phyloP scores from a whole-genome alignment of 1,140 invertebrate genomes.

The Drosophila parvula region DNA sequence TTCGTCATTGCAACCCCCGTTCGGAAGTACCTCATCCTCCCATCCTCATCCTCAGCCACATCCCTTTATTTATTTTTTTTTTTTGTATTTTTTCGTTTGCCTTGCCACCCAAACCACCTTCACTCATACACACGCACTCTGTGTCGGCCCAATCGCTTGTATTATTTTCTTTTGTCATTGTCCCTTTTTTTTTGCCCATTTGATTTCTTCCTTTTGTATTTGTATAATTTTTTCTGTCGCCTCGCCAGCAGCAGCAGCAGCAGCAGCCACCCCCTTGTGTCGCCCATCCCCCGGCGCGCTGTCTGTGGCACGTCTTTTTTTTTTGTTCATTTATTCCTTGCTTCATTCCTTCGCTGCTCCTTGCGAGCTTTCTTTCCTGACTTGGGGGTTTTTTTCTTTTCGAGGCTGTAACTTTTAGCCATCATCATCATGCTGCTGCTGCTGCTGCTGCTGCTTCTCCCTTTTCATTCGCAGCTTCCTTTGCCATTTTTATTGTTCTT shows the following conservation, averaged over 20 bases:
- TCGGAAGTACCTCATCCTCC: not conserved
- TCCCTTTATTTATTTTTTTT: too few species aligned
- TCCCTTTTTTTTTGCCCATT: conserved; percentile 65
- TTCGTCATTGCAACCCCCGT: conserved; percentile 71
- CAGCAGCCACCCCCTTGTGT: conserved; percentile 13
- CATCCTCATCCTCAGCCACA: not conserved
- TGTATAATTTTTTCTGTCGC: conserved; percentile 82
- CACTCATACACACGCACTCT: conserved; percentile 7
- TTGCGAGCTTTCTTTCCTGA: conserved; percentile 32
- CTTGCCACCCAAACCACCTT: conserved; percentile 1
- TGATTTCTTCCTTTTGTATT: conserved; percentile 79
- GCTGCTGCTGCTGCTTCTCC: not conserved
- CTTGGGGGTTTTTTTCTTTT: conserved; percentile 7
- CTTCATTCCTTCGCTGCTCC: conserved; percentile 48
- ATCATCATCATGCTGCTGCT: conserved; percentile 48
- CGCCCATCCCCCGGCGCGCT: not conserved
- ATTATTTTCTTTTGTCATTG: conserved; percentile 81
- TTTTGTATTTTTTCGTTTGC: not conserved
- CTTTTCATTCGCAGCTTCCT: conserved; percentile 32
- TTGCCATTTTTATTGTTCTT: conserved; percentile 80
- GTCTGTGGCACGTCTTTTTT: conserved; percentile 70
- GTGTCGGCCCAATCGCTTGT: conserved; percentile 66
- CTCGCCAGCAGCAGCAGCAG: conserved; percentile 46
- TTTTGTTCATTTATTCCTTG: conserved; percentile 53
- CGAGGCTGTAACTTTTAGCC: conserved; percentile 71